Evolutionary conservation across 2,113 vertebrate species (phyloP).

Genomic region (Antechinus flavipes): DNA sequence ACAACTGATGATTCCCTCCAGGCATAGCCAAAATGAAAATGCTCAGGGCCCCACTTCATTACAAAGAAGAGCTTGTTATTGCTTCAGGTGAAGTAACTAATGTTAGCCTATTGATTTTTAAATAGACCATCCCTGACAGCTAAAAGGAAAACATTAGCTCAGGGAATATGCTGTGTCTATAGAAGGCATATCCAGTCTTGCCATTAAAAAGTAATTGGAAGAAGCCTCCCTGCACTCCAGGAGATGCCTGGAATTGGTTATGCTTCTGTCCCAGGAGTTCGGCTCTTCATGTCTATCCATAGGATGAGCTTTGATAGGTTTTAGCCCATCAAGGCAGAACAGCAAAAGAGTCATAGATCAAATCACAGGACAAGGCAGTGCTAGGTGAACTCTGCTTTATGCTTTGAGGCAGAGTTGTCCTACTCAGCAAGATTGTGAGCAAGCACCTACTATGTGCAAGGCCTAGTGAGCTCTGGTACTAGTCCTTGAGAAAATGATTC

Average conservation of each 20-base stretch:
- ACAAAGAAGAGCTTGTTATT: conserved; percentile 41
- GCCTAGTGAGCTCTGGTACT: not conserved
- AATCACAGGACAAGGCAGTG: not conserved
- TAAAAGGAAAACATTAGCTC: conserved; percentile 66
- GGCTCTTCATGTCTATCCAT: not conserved
- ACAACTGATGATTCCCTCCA: conserved; percentile 50
- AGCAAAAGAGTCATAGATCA: not conserved
- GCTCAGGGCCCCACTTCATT: not conserved
- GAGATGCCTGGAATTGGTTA: not conserved
- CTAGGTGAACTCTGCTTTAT: not conserved
- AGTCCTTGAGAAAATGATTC: not conserved
- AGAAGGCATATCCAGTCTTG: not conserved
- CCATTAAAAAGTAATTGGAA: conserved; percentile 30
- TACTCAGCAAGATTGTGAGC: not conserved
- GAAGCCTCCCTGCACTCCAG: not conserved
- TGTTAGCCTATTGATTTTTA: conserved; percentile 52
- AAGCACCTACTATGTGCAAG: not conserved
- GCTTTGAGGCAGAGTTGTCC: not conserved
- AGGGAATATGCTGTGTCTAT: not conserved
- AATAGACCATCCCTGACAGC: not conserved
- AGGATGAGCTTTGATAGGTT: not conserved
- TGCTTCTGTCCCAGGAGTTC: not conserved
- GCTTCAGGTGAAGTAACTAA: conserved; percentile 61
- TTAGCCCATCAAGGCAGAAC: not conserved
- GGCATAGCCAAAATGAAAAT: conserved; percentile 43